Conservation (phyloP, 2,797 vertebrate genomes). For the Philypnodon macrostomus region DNA sequence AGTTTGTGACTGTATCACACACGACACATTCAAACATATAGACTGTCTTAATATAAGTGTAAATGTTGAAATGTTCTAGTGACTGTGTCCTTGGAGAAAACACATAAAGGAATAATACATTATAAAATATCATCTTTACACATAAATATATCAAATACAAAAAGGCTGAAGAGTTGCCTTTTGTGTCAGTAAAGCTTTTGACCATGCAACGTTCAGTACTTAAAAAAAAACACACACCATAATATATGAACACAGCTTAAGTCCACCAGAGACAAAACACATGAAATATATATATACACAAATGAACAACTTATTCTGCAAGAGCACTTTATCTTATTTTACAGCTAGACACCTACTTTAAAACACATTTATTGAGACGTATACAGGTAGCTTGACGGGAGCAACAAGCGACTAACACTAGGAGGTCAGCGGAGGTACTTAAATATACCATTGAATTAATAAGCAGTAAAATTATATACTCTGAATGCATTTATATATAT, state of each 20-base stretch:
- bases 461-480: constrained; percentile 75
- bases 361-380: constrained; percentile 66
- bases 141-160: constrained; percentile 76
- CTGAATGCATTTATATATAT: constrained; percentile 75
- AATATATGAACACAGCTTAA: constrained; percentile 53
- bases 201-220: constrained; percentile 74
- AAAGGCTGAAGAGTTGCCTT: constrained; percentile 58
- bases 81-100: constrained; percentile 53
- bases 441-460: constrained; percentile 71
- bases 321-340: constrained; percentile 58
- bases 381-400: constrained; percentile 64
- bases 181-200: constrained; percentile 78
- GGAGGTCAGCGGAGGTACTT: constrained; percentile 71
- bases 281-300: constrained; percentile 66
- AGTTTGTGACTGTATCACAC: constrained; percentile 8
- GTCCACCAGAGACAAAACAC: constrained; percentile 61
- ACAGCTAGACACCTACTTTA: constrained; percentile 61
- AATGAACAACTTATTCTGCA: constrained; percentile 62
- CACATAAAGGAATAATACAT: constrained; percentile 50
- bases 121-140: constrained; percentile 70
- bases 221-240: constrained; percentile 53
- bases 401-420: constrained; percentile 67
- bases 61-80: too few species aligned
- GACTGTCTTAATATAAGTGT: too few species aligned
- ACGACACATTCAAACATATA: constrained; percentile 8